Percentiles rank a stretch among this genome's conserved stretches.
Evolutionary conservation across 1,140 invertebrate genomes (phyloP).

Genomic region (Rhyzopertha dominica): DNA sequence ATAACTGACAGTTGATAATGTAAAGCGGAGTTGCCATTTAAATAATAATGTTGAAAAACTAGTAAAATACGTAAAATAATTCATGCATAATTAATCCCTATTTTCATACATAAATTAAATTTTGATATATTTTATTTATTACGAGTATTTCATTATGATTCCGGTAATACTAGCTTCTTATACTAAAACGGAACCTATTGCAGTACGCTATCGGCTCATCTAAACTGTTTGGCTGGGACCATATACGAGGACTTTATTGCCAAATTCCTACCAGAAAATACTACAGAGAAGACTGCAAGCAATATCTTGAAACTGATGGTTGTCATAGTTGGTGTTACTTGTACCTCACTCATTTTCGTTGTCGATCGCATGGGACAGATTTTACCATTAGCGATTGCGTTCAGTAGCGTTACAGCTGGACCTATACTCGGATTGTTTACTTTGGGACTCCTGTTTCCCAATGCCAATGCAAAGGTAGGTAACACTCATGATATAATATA

Average conservation of each 20-base stretch:
- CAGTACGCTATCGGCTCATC: conserved; percentile 60
- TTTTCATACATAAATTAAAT: too few species aligned
- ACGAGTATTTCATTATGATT: too few species aligned
- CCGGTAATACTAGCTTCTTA: too few species aligned
- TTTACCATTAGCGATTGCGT: conserved; percentile 56
- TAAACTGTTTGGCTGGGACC: conserved; percentile 63
- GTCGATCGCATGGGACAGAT: conserved; percentile 58
- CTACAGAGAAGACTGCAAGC: conserved; percentile 47
- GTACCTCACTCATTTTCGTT: conserved; percentile 56
- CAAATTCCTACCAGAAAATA: conserved; percentile 39
- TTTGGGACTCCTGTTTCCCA: conserved; percentile 62
- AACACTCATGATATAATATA: too few species aligned
- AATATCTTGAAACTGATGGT: conserved; percentile 56
- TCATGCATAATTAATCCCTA: too few species aligned
- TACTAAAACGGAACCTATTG: too few species aligned
- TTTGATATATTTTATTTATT: too few species aligned
- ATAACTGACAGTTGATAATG: too few species aligned
- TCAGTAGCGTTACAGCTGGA: conserved; percentile 59
- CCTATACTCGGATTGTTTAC: conserved; percentile 62
- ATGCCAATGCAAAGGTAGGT: conserved; percentile 53
- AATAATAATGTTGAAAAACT: too few species aligned
- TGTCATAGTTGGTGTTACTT: conserved; percentile 53
- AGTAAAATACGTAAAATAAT: too few species aligned
- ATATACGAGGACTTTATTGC: conserved; percentile 62
- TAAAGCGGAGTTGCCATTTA: too few species aligned